Evolutionary conservation across 1,140 invertebrate genomes (phyloP), one percentile per base, ranked within the genome.

Genomic region (Aphelinus certus): DNA sequence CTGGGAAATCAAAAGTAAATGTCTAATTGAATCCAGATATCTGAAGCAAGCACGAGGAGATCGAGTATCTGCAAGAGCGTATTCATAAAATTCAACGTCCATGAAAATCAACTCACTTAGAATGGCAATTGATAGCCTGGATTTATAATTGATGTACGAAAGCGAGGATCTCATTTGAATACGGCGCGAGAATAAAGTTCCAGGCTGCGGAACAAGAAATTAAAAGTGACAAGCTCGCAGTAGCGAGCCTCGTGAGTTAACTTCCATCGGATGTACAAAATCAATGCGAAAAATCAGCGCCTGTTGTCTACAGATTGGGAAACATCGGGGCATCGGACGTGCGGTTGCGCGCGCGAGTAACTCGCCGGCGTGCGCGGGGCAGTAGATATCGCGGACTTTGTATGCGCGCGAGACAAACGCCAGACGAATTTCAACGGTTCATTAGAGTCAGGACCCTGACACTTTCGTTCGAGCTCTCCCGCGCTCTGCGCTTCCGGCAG

Each of bases 401-500:
- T 42, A 68, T 10, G 9, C 2, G n/a, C 6, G n/a, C 48, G 1
- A 65, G 53, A 10, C 10, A 56, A 73, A 67, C 63, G 71, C 71
- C 26, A 9, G 48, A 53, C 71, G 63, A 66, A 73, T 73, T 73
- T 73, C 48, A 51, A 43, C 3, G 53, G 64, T 61, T 73, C 56
- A 66, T 73, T 73, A 73, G 10, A 45, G 63, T 53, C 56, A 53
- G 71, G 71, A 61, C 5, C 61, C 7, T 3, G 61, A 43, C 60
- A 57, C 70, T 60, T 49, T 65, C 53, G 53, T 57, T 61, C 46
- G 43, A 48, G 61, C 46, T 48, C 61, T 48, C 61, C 61, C 43
- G 60, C 0, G n/a, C 60, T 6, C 5, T 6, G 61, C 43, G 26
- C n/a, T 62, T 64, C 51, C 61, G 69, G 45, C 46, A 62, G 1